Conservation (phyloP, 1,140 invertebrate species). For the Apis cerana region DNA sequence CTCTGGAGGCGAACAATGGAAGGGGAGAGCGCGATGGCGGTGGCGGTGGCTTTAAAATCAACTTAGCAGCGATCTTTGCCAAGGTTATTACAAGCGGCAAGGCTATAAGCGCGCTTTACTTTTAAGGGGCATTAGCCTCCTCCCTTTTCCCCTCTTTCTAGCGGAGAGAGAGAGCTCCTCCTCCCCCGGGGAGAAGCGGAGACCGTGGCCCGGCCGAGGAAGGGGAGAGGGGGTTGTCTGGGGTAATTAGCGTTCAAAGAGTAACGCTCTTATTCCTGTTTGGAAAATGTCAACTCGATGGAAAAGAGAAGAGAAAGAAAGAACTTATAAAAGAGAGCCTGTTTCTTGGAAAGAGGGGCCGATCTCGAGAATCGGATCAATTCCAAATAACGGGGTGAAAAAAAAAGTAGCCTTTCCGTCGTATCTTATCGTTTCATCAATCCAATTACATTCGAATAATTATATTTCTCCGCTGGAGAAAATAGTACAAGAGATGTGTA, state of each 20-base stretch:
- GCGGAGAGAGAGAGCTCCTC: conserved; percentile 28
- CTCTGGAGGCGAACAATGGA: not conserved
- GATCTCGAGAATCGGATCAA: too few relatives aligned
- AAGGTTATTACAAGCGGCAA: conserved; percentile 48
- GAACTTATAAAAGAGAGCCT: too few relatives aligned
- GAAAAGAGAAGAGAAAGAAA: too few relatives aligned
- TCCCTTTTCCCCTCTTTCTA: conserved; percentile 58
- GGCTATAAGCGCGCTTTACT: conserved; percentile 61
- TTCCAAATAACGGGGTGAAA: too few relatives aligned
- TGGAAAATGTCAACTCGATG: too few relatives aligned
- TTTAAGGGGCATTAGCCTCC: conserved; percentile 67
- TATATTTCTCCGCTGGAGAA: too few relatives aligned
- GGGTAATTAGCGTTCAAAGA: conserved; percentile 76
- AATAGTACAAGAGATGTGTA: too few relatives aligned
- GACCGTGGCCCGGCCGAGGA: conserved; percentile 35
- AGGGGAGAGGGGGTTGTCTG: conserved; percentile 50
- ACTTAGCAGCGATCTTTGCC: conserved; percentile 48
- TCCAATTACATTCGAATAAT: too few relatives aligned
- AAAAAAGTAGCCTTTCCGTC: too few relatives aligned
- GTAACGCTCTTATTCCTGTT: too few relatives aligned
- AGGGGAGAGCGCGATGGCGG: conserved; percentile 1
- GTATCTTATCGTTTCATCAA: too few relatives aligned
- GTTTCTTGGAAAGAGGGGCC: too few relatives aligned
- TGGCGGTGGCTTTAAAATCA: conserved; percentile 56
- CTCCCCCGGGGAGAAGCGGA: conserved; percentile 44